Base-by-base conservation (phyloP, 2,888 invertebrate species). In the Pheosia gnoma region DNA sequence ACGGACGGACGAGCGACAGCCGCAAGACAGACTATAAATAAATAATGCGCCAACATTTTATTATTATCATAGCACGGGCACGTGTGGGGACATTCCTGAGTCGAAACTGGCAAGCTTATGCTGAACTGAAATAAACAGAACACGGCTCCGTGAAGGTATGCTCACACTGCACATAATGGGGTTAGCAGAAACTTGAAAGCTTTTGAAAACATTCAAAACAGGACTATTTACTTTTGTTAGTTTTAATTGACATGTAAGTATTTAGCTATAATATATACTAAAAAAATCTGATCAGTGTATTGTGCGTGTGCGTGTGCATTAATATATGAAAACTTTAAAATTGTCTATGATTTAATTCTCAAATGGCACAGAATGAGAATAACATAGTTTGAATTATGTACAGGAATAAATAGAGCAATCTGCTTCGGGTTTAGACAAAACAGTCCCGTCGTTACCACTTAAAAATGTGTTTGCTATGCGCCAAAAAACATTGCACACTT, bases 21-120 rank as follows among this genome's bases (percentile, higher is more conserved):
- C 91, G 92, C 91, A 87, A 89, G 89, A 88, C 88, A 83, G 81
- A 85, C 92, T 93, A 93, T 93, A 93, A 93, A 93, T 93, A 93
- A 92, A 91, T 92, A 91, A 93, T 92, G 91, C 92, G 91, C 91
- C 90, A 92, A 90, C 91, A 92, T 93, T 91, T 92, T 92, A 92
- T 93, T 93, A 92, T 93, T 91, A 92, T 93, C 91, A 91, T 90
- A 86, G 88, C 83, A 83, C 81, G 87, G 86, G 90, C 93, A 91
- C 92, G 92, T 92, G 93, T 88, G 88, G 83, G 78, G 86, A 89
- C 91, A 92, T 91, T 90, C 92, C 89, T 72, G 71, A 70, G 74
- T 74, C 82, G 78, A 84, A 84, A 83, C 87, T 87, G 88, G 83
- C 87, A 84, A 55, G 84, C 87, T 80, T 78, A 79, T 77, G 80